phyloP scores from a whole-genome alignment of 1,140 invertebrate genomes.

The Zophobas atratus region DNA sequence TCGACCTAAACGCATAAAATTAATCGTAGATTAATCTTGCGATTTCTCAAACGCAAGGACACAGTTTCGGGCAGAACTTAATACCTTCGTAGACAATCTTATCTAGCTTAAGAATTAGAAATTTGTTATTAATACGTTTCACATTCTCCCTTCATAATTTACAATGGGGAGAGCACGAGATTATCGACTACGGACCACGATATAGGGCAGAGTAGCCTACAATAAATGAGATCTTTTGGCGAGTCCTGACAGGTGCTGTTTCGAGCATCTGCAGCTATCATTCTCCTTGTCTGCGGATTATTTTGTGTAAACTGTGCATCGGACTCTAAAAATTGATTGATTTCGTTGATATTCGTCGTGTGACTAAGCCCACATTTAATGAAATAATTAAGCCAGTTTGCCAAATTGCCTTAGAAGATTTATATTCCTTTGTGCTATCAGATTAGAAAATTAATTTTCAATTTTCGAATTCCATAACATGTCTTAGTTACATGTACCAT shows the following conservation, averaged over 20 bases:
- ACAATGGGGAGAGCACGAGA: no score
- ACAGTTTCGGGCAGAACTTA: no score
- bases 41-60: no score
- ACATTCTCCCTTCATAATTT: no score
- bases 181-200: no score
- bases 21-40: no score
- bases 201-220: no score
- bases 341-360: background rate
- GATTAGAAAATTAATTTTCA: slow-evolving; percentile 6
- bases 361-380: background rate
- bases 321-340: background rate
- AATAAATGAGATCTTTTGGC: background rate
- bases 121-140: no score
- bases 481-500: background rate
- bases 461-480: slow-evolving; percentile 1
- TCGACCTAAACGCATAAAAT: no score
- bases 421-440: slow-evolving; percentile 2
- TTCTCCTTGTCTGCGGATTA: background rate
- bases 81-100: no score
- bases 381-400: background rate
- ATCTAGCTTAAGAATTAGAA: no score
- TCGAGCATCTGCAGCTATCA: background rate
- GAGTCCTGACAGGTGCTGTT: slow-evolving; percentile 1
- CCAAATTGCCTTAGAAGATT: background rate
- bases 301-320: slow-evolving; percentile 4